Percentiles rank a stretch among this genome's conserved stretches.
These are phyloP conservation scores for Carassius gibelio DNA, from an alignment of 2,113 vertebrate genomes.

Conservation along the genomic window DNA sequence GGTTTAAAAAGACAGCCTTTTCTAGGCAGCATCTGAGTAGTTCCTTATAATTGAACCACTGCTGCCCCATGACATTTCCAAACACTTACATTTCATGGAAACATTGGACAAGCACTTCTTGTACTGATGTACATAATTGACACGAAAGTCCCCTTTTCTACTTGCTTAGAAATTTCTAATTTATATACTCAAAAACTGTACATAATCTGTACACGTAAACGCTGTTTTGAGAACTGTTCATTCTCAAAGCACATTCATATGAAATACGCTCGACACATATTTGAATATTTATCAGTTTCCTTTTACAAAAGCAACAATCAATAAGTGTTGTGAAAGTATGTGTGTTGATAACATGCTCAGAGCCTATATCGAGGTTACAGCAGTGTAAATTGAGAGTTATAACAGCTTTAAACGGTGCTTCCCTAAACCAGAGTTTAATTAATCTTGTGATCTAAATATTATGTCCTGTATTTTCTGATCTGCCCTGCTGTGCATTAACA, in stretches of 20 bases:
- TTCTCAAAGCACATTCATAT: background rate
- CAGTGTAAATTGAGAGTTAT: background rate
- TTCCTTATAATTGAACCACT: background rate
- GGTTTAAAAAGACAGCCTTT: background rate
- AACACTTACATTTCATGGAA: background rate
- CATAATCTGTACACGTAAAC: background rate
- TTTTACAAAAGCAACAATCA: background rate
- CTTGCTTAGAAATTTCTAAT: background rate
- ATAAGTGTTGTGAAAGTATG: background rate
- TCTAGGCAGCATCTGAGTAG: background rate
- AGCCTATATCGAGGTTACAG: constrained; percentile 3
- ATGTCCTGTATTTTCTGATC: background rate
- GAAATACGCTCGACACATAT: background rate
- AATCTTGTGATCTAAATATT: constrained; percentile 21
- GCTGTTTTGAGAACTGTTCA: background rate
- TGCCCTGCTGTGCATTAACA: background rate
- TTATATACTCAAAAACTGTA: background rate
- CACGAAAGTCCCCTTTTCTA: background rate
- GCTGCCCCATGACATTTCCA: background rate
- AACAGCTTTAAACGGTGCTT: constrained; percentile 33
- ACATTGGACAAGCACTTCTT: background rate
- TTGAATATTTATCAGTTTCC: background rate
- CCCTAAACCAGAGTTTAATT: constrained; percentile 42
- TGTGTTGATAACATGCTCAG: background rate
- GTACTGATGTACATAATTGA: background rate